Base-by-base conservation (phyloP, 2,113 vertebrate genomes). In the Mus pahari region DNA sequence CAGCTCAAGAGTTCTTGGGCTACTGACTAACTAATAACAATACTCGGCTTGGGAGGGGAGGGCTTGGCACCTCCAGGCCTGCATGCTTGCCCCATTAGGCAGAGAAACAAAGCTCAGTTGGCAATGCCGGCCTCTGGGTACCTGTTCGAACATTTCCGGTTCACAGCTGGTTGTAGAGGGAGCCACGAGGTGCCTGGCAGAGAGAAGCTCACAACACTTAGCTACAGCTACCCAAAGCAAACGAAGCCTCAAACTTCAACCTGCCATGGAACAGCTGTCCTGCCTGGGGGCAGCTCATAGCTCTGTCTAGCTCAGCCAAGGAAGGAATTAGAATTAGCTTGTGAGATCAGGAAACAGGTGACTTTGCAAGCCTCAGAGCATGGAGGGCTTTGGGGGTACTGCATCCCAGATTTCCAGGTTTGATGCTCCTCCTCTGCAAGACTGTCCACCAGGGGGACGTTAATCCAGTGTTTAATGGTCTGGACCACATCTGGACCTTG, bases 101-200 rank as follows among this genome's bases (percentile, higher is more conserved):
- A 71, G 66, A 50, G 13, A 10, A 53, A 58, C 10, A 53, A n/a
- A 55, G 14, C 70, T 74, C n/a, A 74, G n/a, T 17, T 10, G 14
- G 53, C 66, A 89, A n/a, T 24, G 22, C 48, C 19, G 4, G 60
- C 45, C 20, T 10, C 55, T 1, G 20, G 42, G 39, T 62, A 1
- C 33, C 58, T 45, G 1, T 36, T 8, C 0, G 0, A 53, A 70
- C 60, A 9, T 13, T 42, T 71, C 50, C 22, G 0, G 42, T 66
- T n/a, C 12, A 33, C 42, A 90, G 42, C 31, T 70, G 84, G 70
- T n/a, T 86, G 11, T n/a, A 53, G 45, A 16, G 48, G 45, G 31
- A 87, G 42, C 62, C 42, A 24, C 42, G 68, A 68, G 19, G 64
- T 5, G 28, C 12, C 19, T 53, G 36, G 50, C 36, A 53, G 68